Evolutionary conservation across 2,888 invertebrate genomes (phyloP).

Genomic region (Biston betularia): DNA sequence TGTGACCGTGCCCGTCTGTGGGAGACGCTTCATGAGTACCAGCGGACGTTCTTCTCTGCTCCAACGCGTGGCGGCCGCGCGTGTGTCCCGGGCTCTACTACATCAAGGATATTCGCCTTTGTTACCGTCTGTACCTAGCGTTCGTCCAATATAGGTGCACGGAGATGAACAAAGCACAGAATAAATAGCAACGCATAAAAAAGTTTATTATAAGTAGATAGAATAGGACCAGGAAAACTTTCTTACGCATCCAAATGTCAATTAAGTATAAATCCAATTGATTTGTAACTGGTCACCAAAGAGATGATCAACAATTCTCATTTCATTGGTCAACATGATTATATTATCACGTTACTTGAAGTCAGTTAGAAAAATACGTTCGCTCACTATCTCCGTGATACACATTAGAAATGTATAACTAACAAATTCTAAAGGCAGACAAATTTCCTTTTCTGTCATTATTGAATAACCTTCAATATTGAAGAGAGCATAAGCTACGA

Average conservation of each 20-base stretch:
- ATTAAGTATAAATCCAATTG: not conserved
- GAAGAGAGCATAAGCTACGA: too few relatives aligned
- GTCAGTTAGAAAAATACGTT: not conserved
- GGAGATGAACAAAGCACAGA: not conserved
- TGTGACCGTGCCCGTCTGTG: slow-evolving; percentile 84
- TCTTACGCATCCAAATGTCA: not conserved
- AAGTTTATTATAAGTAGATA: not conserved
- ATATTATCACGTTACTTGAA: too few relatives aligned
- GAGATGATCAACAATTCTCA: not conserved
- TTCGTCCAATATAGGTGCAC: not conserved
- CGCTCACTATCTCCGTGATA: not conserved
- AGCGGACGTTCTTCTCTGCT: slow-evolving; percentile 78
- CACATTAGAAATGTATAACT: not conserved
- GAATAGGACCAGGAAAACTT: too few relatives aligned
- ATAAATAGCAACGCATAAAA: not conserved
- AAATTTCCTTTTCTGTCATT: too few relatives aligned
- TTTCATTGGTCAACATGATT: too few relatives aligned
- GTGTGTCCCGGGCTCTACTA: slow-evolving; percentile 45
- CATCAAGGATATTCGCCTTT: not conserved
- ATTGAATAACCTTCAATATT: too few relatives aligned
- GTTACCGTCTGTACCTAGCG: not conserved
- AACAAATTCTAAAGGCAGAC: too few relatives aligned
- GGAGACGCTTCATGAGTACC: slow-evolving; percentile 76
- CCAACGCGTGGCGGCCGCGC: slow-evolving; percentile 75
- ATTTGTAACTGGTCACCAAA: not conserved